Conservation (phyloP, 1,140 invertebrate species). For the Monomorium pharaonis region DNA sequence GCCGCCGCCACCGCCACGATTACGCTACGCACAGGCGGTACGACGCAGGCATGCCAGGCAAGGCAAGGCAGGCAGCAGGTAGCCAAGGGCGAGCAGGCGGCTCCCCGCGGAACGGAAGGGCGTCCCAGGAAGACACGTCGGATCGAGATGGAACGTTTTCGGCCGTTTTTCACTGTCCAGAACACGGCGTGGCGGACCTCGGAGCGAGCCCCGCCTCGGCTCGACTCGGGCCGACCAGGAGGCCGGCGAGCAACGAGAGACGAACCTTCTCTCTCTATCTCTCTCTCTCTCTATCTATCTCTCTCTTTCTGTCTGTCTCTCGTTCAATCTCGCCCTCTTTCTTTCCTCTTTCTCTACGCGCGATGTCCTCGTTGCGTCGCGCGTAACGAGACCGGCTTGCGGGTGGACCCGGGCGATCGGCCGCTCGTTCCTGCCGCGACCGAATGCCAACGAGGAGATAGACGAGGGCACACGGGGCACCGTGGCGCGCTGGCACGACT, state of each 20-base stretch:
- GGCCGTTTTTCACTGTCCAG: conserved; percentile 28
- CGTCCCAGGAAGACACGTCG: conserved; percentile 42
- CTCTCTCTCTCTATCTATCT: neutral
- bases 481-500: conserved; percentile 75
- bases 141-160: conserved; percentile 12
- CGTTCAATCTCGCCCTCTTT: neutral
- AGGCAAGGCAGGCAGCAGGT: conserved; percentile 12
- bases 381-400: conserved; percentile 74
- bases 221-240: conserved; percentile 19
- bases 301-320: conserved; percentile 25
- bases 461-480: conserved; percentile 56
- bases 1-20: conserved; percentile 33
- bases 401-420: conserved; percentile 62
- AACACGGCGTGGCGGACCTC: conserved; percentile 47
- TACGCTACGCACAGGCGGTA: conserved; percentile 31
- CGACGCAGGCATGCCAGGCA: conserved; percentile 2
- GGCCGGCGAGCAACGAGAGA: conserved; percentile 65
- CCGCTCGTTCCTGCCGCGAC: no score
- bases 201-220: conserved; percentile 67
- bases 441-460: neutral
- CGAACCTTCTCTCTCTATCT: conserved; percentile 59
- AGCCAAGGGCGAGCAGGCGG: neutral
- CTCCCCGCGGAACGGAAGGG: conserved; percentile 2
- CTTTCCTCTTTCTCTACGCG: neutral
- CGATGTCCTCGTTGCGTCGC: conserved; percentile 60